Percentiles rank a stretch among this genome's conserved stretches.
phyloP scores from a whole-genome alignment of 2,888 invertebrate species.

The Drosophila putrida region DNA sequence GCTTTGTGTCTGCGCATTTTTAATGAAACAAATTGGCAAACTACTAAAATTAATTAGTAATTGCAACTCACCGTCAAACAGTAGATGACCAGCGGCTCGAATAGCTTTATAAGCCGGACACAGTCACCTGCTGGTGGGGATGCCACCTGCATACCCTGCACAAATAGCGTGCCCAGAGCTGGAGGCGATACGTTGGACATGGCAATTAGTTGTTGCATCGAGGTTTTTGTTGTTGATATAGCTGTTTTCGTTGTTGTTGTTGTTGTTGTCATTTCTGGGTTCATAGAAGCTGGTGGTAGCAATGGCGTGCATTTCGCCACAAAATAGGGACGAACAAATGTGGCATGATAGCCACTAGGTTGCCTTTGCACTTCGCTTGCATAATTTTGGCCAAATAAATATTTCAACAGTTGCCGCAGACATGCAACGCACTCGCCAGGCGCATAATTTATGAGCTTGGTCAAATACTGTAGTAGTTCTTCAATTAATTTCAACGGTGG shows the following conservation, averaged over 20 bases:
- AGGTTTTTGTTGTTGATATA: constrained; percentile 15
- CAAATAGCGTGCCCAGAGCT: constrained; percentile 82
- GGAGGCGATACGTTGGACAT: constrained; percentile 42
- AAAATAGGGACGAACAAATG: constrained; percentile 70
- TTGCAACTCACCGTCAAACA: constrained; percentile 90
- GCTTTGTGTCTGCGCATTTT: constrained; percentile 70
- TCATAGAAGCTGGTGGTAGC: constrained; percentile 44
- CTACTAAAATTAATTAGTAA: constrained; percentile 75
- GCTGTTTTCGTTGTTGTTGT: constrained; percentile 17
- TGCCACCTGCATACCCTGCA: constrained; percentile 76
- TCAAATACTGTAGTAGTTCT: constrained; percentile 91
- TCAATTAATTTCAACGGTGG: constrained; percentile 86
- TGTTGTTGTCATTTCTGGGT: constrained; percentile 16
- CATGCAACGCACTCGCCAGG: constrained; percentile 90
- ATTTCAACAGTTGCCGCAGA: constrained; percentile 91
- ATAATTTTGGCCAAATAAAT: constrained; percentile 91
- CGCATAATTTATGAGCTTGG: constrained; percentile 89
- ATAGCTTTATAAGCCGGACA: constrained; percentile 92
- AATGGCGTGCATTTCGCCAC: constrained; percentile 57
- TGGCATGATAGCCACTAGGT: constrained; percentile 49
- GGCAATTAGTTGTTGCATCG: constrained; percentile 59
- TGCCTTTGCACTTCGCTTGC: constrained; percentile 75
- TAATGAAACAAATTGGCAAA: constrained; percentile 75
- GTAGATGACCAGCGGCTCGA: constrained; percentile 98
- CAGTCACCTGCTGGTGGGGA: constrained; percentile 88